A percentile compares a stretch with the other conserved stretches of the same genome.
Conservation (phyloP, 2,888 invertebrate species). For the Sinhomidia bicolor region DNA sequence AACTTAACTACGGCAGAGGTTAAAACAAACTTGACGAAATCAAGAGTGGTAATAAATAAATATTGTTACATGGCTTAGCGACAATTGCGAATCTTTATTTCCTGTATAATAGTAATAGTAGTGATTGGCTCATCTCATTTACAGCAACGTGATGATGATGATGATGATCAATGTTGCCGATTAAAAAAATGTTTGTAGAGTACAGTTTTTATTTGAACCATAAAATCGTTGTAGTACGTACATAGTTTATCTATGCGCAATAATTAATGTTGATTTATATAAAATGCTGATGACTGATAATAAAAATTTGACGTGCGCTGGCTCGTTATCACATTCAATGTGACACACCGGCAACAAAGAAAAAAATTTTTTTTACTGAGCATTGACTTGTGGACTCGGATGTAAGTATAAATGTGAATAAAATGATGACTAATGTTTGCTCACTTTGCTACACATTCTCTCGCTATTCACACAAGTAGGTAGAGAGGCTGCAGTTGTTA, state of each 20-base stretch:
- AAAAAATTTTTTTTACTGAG: too few relatives aligned
- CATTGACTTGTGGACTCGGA: too few relatives aligned
- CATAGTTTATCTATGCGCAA: neutral
- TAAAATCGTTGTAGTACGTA: neutral
- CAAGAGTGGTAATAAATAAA: neutral
- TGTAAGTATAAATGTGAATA: constrained; percentile 5
- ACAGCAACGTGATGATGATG: neutral
- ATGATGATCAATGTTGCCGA: neutral
- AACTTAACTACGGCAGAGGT: neutral
- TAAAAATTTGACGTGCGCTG: constrained; percentile 14
- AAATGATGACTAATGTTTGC: constrained; percentile 42
- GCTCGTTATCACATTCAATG: constrained; percentile 20
- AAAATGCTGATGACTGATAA: constrained; percentile 26
- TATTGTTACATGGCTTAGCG: too few relatives aligned
- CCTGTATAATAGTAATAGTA: neutral
- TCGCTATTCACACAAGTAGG: too few relatives aligned
- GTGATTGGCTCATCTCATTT: too few relatives aligned
- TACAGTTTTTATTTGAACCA: neutral
- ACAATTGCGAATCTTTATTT: too few relatives aligned
- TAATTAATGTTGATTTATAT: constrained; percentile 25
- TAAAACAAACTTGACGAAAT: neutral
- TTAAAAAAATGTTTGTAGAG: neutral
- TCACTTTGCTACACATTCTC: too few relatives aligned
- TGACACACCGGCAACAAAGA: constrained; percentile 5
- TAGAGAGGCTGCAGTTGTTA: too few relatives aligned